Evolutionary conservation across 2,888 invertebrate species (phyloP).

Genomic region (Electrophaes corylata): DNA sequence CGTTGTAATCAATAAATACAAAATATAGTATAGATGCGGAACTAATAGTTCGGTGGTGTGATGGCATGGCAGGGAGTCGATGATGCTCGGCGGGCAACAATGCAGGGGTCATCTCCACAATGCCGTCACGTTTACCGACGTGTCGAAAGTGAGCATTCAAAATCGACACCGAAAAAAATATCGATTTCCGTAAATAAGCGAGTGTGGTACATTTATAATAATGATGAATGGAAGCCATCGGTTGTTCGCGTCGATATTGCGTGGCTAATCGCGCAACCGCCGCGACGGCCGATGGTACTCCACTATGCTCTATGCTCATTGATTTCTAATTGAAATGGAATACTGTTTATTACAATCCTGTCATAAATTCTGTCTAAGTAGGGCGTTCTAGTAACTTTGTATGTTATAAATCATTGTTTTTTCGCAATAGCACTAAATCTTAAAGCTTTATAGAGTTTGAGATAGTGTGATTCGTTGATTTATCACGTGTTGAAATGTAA

Average conservation of each 20-base stretch:
- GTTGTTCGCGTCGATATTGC: conserved; percentile 75
- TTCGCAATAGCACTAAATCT: conserved; percentile 11
- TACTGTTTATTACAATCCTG: conserved; percentile 63
- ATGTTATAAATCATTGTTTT: conserved; percentile 60
- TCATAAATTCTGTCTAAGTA: conserved; percentile 77
- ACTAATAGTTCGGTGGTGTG: conserved; percentile 68
- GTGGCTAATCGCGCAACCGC: conserved; percentile 76
- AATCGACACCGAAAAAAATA: conserved; percentile 82
- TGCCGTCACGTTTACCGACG: conserved; percentile 78
- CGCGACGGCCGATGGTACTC: conserved; percentile 53
- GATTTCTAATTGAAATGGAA: conserved; percentile 80
- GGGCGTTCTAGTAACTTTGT: conserved; percentile 63
- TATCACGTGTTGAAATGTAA: neutral
- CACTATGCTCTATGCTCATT: conserved; percentile 61
- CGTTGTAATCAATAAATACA: conserved; percentile 80
- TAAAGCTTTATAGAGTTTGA: neutral
- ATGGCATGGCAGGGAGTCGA: conserved; percentile 53
- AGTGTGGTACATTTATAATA: conserved; percentile 84
- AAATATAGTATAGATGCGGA: conserved; percentile 73
- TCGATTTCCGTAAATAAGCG: conserved; percentile 85
- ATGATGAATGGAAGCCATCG: conserved; percentile 80
- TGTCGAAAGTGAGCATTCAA: conserved; percentile 77
- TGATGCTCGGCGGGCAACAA: conserved; percentile 72
- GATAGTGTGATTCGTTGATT: conserved; percentile 3
- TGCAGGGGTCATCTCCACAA: conserved; percentile 77